Evolutionary conservation across 2,797 vertebrate genomes (phyloP).

Genomic region (Alfaro cultratus): DNA sequence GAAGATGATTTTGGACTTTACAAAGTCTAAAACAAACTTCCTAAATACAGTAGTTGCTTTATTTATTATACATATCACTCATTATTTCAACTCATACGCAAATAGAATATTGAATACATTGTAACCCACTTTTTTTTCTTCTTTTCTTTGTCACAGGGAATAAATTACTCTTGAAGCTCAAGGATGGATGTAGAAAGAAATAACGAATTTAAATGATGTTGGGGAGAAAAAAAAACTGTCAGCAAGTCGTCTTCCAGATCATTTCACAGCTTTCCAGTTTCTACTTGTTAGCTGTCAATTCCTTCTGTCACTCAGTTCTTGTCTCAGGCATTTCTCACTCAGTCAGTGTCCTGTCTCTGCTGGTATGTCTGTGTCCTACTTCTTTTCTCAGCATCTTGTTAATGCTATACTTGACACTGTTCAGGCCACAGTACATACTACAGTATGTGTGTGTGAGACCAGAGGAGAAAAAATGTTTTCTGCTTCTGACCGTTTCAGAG

Average conservation of each 20-base stretch:
- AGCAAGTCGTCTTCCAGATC: constrained; percentile 11
- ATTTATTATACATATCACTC: neutral
- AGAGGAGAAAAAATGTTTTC: neutral
- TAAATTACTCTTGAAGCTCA: neutral
- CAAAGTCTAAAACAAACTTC: neutral
- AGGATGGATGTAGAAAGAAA: neutral
- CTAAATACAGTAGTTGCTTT: neutral
- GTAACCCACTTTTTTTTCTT: neutral
- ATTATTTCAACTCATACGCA: neutral
- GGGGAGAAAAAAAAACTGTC: neutral
- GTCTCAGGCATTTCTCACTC: constrained; percentile 3
- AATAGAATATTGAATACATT: neutral
- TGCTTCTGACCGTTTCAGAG: neutral
- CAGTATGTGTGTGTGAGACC: neutral
- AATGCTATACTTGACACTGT: constrained; percentile 14
- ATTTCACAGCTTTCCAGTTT: constrained; percentile 33
- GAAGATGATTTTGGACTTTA: neutral
- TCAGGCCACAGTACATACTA: constrained; percentile 6
- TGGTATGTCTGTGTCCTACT: constrained; percentile 8
- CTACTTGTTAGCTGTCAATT: constrained; percentile 42
- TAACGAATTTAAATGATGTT: neutral
- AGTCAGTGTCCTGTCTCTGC: constrained; percentile 4
- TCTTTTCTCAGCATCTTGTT: constrained; percentile 6
- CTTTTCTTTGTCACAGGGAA: neutral
- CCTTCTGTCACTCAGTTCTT: constrained; percentile 22